phyloP scores from a whole-genome alignment of 2,113 vertebrate genomes.

The Corynorhinus townsendii region DNA sequence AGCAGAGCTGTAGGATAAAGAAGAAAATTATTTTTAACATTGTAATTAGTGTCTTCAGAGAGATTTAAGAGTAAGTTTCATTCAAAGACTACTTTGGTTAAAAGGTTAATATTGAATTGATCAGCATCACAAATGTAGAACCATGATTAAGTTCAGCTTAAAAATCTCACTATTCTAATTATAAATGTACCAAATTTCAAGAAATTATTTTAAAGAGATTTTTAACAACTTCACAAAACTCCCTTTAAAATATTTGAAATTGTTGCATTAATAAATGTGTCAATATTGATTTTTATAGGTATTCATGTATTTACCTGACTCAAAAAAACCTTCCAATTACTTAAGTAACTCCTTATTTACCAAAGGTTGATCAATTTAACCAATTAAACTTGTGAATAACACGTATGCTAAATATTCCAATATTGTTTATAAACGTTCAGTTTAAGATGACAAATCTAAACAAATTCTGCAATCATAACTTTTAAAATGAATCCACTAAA shows the following conservation, averaged over 20 bases:
- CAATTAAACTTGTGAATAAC: not conserved
- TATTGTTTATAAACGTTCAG: not conserved
- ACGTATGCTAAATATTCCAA: not conserved
- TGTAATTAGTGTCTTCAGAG: not conserved
- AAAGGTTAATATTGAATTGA: not conserved
- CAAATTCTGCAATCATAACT: not conserved
- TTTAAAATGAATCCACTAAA: not conserved
- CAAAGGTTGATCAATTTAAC: not conserved
- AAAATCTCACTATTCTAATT: not conserved
- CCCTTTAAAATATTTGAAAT: not conserved
- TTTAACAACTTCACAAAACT: not conserved
- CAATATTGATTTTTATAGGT: not conserved
- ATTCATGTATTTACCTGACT: not conserved
- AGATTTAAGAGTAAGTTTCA: not conserved
- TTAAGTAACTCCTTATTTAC: not conserved
- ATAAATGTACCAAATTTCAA: conserved; percentile 4
- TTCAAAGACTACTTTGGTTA: not conserved
- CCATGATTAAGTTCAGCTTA: not conserved
- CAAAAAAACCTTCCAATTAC: not conserved
- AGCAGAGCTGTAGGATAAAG: not conserved
- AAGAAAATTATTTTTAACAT: not conserved
- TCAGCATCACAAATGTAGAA: not conserved
- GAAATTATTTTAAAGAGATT: not conserved
- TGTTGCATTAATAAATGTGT: not conserved
- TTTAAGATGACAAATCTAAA: not conserved